Evolutionary conservation across 2,797 vertebrate species (phyloP).

Genomic region (Acanthiza pusilla): DNA sequence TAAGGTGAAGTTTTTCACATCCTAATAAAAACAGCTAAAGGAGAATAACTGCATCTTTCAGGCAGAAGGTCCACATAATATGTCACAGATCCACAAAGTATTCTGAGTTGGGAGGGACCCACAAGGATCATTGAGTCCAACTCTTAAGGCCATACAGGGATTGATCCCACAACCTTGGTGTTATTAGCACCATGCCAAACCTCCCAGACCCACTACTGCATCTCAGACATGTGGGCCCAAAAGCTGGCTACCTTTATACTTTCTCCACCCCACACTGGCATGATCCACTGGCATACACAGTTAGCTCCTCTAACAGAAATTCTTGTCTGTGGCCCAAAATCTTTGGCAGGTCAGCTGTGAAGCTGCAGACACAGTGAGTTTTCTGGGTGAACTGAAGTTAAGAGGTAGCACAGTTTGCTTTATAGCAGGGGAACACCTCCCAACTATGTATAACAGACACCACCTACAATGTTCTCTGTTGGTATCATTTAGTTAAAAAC

Average conservation of each 20-base stretch:
- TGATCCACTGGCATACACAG: background rate
- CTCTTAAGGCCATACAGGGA: background rate
- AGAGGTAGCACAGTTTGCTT: background rate
- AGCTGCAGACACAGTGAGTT: background rate
- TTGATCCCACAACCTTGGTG: background rate
- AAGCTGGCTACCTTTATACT: background rate
- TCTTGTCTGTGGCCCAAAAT: background rate
- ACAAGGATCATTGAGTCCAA: background rate
- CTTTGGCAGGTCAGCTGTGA: background rate
- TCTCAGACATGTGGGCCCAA: background rate
- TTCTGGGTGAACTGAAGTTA: background rate
- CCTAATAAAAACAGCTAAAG: background rate
- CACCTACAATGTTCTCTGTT: background rate
- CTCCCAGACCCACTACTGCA: background rate
- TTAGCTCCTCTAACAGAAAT: background rate
- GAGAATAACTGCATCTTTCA: background rate
- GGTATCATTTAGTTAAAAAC: background rate
- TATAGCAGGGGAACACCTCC: background rate
- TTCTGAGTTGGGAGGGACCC: background rate
- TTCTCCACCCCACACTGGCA: background rate
- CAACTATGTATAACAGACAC: background rate
- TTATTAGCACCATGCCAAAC: rapidly evolving
- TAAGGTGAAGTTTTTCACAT: background rate
- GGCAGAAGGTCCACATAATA: background rate
- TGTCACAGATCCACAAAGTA: background rate